Evolutionary conservation across 2,797 vertebrate genomes (phyloP).

Genomic region (Thunnus albacares): DNA sequence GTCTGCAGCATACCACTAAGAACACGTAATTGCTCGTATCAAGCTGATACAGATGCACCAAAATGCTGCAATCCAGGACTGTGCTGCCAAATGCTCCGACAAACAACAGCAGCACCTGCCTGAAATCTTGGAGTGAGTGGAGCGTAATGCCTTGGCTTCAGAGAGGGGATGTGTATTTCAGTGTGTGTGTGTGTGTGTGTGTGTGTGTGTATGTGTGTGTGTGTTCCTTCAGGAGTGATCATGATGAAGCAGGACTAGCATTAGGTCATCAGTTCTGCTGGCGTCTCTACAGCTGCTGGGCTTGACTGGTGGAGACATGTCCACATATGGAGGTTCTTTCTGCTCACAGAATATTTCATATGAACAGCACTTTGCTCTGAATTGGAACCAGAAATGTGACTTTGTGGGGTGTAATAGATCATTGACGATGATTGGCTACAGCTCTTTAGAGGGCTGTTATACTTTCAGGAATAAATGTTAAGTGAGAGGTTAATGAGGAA

Average conservation of each 20-base stretch:
- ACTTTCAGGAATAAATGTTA: neutral
- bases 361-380: slow-evolving; percentile 43
- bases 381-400: slow-evolving; percentile 56
- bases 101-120: slow-evolving; percentile 84
- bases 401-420: slow-evolving; percentile 28
- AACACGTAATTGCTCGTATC: slow-evolving; percentile 71
- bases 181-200: slow-evolving; percentile 43
- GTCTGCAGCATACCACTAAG: slow-evolving; percentile 68
- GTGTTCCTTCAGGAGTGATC: slow-evolving; percentile 75
- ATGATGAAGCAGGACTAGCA: slow-evolving; percentile 80
- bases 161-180: slow-evolving; percentile 38
- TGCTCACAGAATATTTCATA: slow-evolving; percentile 63
- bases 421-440: neutral
- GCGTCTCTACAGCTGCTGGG: slow-evolving; percentile 76
- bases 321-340: slow-evolving; percentile 81
- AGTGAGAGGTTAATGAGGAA: slow-evolving; percentile 4
- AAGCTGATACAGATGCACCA: slow-evolving; percentile 76
- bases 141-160: slow-evolving; percentile 75
- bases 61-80: slow-evolving; percentile 67
- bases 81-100: slow-evolving; percentile 67
- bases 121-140: slow-evolving; percentile 73
- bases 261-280: slow-evolving; percentile 82
- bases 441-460: slow-evolving; percentile 18
- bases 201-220: slow-evolving; percentile 46
- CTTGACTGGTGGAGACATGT: slow-evolving; percentile 76